Evolutionary conservation across 1,140 invertebrate species (phyloP), one percentile per base, ranked within the genome.

Genomic region (Venustaconcha ellipsiformis): DNA sequence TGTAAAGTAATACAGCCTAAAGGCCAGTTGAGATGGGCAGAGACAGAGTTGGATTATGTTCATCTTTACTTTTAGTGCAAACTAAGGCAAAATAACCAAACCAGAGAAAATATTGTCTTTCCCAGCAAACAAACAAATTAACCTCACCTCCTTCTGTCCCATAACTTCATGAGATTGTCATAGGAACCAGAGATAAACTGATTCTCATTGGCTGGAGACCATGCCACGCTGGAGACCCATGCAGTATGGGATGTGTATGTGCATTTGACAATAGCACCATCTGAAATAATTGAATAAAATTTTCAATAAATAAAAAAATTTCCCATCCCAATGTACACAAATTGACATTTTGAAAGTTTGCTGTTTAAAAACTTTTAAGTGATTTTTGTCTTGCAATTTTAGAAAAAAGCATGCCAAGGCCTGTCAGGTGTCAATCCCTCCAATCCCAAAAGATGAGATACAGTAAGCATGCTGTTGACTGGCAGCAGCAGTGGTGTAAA

Each of bases 181-280:
- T 98, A 96, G 18, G 95, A 94, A 6, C 96, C 97, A 15, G 97
- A 99, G 5, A 99, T 92, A 89, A 99, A 99, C 17, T 96, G 91
- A 87, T 96, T 91, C 86, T 96, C 94, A 79, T 95, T 92, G 0
- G 92, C 93, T n/a, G 92, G 93, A 0, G 96, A 97, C 98, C 98
- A 99, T 75, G 92, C 91, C 0, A 99, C 96, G 64, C 93, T 92
- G 66, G 95, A 94, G 1, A 99, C 95, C 97, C 97, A 99, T 57
- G 95, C 94, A 30, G 91, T 94, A 89, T 99, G 98, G 1, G 96
- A 97, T 1, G 94, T 94, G 86, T 95, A 99, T 20, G 94, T 95
- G 20, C 93, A 92, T 89, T 98, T 97, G 1, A 98, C 95, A 57
- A 98, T 89, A 30, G 94, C 92, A 59, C 95, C 96, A 87, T 97